A percentile compares a stretch with the other conserved stretches of the same genome.
Evolutionary conservation across 64 coral and sea anemone species (phyloP).

Genomic region (Dendrophyllia cribrosa): DNA sequence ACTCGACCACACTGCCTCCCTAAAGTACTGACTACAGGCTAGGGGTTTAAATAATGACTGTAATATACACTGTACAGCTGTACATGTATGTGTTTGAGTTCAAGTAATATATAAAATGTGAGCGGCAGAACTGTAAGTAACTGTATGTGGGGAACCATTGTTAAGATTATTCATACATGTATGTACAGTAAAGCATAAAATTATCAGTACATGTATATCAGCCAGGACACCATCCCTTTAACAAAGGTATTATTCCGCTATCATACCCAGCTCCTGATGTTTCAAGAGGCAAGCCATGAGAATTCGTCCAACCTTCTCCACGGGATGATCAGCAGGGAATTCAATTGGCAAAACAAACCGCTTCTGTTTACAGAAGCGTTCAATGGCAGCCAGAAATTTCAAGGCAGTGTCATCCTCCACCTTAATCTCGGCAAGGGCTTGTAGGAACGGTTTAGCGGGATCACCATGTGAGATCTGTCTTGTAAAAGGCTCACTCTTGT

Average conservation of each 20-base stretch:
- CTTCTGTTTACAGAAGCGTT: constrained; percentile 93
- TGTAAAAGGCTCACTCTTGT: constrained; percentile 79
- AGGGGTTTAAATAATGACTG: too few species aligned
- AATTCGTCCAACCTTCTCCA: constrained; percentile 88
- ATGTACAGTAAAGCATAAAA: too few species aligned
- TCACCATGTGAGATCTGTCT: constrained; percentile 67
- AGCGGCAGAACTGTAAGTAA: too few species aligned
- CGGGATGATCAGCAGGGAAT: constrained; percentile 96
- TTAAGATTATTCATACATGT: too few species aligned
- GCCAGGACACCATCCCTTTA: too few species aligned
- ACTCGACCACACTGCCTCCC: too few species aligned
- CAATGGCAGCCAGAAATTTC: constrained; percentile 82
- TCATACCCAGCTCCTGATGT: constrained; percentile 96
- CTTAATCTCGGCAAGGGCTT: constrained; percentile 81
- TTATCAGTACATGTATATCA: too few species aligned
- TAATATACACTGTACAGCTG: too few species aligned
- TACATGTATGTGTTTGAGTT: too few species aligned
- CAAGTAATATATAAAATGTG: too few species aligned
- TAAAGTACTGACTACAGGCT: too few species aligned
- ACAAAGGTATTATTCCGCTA: background rate
- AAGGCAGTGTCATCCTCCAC: constrained; percentile 81
- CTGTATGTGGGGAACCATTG: too few species aligned
- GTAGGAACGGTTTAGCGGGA: constrained; percentile 88
- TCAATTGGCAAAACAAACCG: constrained; percentile 89
- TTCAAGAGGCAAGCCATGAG: constrained; percentile 92